Base-by-base conservation (phyloP, 2,888 invertebrate genomes). In the Gibbula magus region DNA sequence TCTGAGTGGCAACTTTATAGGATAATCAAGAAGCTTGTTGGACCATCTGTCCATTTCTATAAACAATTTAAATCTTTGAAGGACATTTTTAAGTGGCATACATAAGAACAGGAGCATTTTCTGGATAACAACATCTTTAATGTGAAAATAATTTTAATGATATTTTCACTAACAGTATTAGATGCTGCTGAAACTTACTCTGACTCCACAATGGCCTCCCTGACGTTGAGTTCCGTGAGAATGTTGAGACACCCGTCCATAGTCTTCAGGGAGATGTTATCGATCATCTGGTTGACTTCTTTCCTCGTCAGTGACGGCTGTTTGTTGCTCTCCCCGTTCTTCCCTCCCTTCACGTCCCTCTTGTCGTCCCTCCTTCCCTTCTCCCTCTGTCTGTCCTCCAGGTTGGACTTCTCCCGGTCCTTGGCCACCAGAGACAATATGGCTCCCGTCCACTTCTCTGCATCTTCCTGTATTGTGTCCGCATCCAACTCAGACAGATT, bases 211-310 rank as follows among this genome's bases (percentile, higher is more conserved):
- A 89, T 77, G 1, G 84, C 84, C 25, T 90, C 88, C 10, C 87
- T 83, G 16, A 90, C 86, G 77, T 90, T 88, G 53, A 92, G 84
- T 56, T 90, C 86, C 5, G 89, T 88, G 61, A 92, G 85, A 53
- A 91, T 83, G 45, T 88, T 83, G 67, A 91, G 79, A 85, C 91
- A 92, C 32, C 88, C 89, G 79, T 90, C 90, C 86, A 91, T 88
- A 13, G 88, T 90, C 66, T 88, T 85, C n/a, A 86, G 80, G 0
- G 88, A 83, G 51, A 89, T 82, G 53, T 88, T 85, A 61, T 88
- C 86, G n/a, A 90, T 67, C 52, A 91, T 81, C 29, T 85, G 83
- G 52, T 87, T 83, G 16, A 89, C 86, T 16, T 90, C 86, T 8
- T 81, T 79, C 75, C 85, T 52, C 51, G 77, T 54, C 52, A 77